Percentiles rank a stretch among this genome's conserved stretches.
These are phyloP conservation scores for Probosciger aterrimus DNA, from an alignment of 2,113 vertebrate species.

Conservation along the genomic window DNA sequence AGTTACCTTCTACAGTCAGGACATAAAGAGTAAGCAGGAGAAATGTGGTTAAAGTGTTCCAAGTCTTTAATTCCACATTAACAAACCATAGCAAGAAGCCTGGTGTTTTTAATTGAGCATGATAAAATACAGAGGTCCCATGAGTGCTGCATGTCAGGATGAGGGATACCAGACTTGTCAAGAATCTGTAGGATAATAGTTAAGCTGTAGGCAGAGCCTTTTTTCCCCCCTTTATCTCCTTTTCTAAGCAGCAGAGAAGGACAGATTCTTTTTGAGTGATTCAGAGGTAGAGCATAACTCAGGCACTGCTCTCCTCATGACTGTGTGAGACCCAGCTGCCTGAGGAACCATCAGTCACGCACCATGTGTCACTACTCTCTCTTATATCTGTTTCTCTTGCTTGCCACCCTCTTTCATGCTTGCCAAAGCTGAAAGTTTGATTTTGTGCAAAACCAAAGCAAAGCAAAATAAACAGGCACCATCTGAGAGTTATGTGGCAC, in stretches of 20 bases:
- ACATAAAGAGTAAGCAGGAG: neutral
- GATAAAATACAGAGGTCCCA: neutral
- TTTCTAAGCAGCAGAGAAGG: neutral
- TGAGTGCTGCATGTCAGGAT: neutral
- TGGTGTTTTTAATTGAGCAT: neutral
- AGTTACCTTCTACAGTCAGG: neutral
- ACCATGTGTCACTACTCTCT: neutral
- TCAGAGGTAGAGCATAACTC: neutral
- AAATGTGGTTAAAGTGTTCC: neutral
- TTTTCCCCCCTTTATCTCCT: neutral
- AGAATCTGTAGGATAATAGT: neutral
- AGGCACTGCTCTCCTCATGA: neutral
- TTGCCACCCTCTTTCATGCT: neutral
- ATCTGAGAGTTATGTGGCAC: neutral
- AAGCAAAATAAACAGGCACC: neutral
- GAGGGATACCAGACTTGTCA: neutral
- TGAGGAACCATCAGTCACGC: neutral
- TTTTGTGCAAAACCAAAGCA: neutral
- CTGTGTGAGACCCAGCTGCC: neutral
- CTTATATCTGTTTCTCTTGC: neutral
- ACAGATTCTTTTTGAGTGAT: neutral
- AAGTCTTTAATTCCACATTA: neutral
- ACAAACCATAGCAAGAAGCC: neutral
- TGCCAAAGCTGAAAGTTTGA: neutral
- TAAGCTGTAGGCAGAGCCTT: neutral